Percentiles rank a stretch among this genome's conserved stretches.
These are phyloP conservation scores for Musca domestica DNA, from an alignment of 1,140 invertebrate species.

Conservation along the genomic window DNA sequence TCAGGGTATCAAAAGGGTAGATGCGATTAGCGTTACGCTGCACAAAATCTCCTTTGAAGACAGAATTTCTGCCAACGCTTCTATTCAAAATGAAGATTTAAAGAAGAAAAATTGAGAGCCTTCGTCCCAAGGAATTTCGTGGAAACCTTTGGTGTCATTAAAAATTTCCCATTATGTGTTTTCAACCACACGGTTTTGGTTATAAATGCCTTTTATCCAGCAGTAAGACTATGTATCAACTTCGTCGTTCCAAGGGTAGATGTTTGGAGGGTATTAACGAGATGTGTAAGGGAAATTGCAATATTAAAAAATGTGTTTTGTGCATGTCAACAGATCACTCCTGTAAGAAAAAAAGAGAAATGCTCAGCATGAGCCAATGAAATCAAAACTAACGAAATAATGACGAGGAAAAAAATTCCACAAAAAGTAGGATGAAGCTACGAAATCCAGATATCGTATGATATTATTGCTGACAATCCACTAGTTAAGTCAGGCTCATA, in stretches of 20 bases:
- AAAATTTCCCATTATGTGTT: not conserved
- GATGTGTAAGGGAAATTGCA: not conserved
- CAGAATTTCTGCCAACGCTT: too few relatives aligned
- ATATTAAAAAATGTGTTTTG: not conserved
- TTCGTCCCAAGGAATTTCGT: too few relatives aligned
- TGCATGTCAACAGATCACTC: not conserved
- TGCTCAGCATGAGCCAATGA: not conserved
- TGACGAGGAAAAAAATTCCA: not conserved
- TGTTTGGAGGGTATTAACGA: not conserved
- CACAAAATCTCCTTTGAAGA: too few relatives aligned
- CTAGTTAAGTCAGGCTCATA: too few relatives aligned
- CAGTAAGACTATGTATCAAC: not conserved
- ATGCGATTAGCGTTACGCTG: too few relatives aligned
- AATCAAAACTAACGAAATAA: not conserved
- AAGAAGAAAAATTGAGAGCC: not conserved
- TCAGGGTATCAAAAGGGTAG: too few relatives aligned
- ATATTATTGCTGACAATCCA: too few relatives aligned
- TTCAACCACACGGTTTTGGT: not conserved
- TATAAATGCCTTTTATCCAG: not conserved
- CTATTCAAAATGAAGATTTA: too few relatives aligned
- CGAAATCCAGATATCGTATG: too few relatives aligned
- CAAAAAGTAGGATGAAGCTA: too few relatives aligned
- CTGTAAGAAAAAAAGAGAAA: too few relatives aligned
- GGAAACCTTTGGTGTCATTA: too few relatives aligned
- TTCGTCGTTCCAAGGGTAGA: not conserved